A percentile compares a stretch with the other conserved stretches of the same genome.
phyloP scores from a whole-genome alignment of 2,888 invertebrate genomes.

The Lacanobia wlatinum region DNA sequence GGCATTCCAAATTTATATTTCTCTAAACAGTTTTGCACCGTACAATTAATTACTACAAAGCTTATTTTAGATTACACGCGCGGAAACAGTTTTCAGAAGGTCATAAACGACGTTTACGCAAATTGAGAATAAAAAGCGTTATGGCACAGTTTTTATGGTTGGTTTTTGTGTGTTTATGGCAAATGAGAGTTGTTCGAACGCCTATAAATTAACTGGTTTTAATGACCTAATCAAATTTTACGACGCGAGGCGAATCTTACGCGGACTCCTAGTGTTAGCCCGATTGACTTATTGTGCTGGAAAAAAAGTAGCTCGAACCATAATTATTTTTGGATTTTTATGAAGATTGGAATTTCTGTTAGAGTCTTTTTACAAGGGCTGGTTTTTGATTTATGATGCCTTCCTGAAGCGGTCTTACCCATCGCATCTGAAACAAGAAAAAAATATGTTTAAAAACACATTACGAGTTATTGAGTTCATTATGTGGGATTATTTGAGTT shows the following conservation, averaged over 20 bases:
- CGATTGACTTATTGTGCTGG: slow-evolving; percentile 88
- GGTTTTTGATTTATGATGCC: slow-evolving; percentile 82
- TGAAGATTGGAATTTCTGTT: slow-evolving; percentile 90
- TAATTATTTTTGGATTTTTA: slow-evolving; percentile 89
- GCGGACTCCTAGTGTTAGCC: slow-evolving; percentile 89
- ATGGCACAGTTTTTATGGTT: slow-evolving; percentile 76
- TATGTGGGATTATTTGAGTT: slow-evolving; percentile 59
- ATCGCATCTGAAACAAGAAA: slow-evolving; percentile 95
- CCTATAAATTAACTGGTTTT: slow-evolving; percentile 90
- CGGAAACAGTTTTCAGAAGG: slow-evolving; percentile 74
- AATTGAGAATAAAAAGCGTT: slow-evolving; percentile 72
- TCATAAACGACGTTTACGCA: slow-evolving; percentile 74
- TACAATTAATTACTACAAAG: slow-evolving; percentile 82
- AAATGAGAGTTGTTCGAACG: slow-evolving; percentile 86
- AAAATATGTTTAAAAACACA: slow-evolving; percentile 69
- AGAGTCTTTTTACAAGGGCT: slow-evolving; percentile 82
- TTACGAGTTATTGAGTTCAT: slow-evolving; percentile 59
- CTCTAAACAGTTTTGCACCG: slow-evolving; percentile 71
- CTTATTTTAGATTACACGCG: slow-evolving; percentile 86
- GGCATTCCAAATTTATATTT: slow-evolving; percentile 61
- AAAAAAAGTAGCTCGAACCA: slow-evolving; percentile 74
- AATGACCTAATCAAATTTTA: slow-evolving; percentile 91
- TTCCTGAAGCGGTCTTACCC: slow-evolving; percentile 91
- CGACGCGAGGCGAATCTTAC: slow-evolving; percentile 89
- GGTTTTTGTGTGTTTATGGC: slow-evolving; percentile 82